Evolutionary conservation across 1,140 invertebrate genomes (phyloP).

Genomic region (Aleiodes sp.): DNA sequence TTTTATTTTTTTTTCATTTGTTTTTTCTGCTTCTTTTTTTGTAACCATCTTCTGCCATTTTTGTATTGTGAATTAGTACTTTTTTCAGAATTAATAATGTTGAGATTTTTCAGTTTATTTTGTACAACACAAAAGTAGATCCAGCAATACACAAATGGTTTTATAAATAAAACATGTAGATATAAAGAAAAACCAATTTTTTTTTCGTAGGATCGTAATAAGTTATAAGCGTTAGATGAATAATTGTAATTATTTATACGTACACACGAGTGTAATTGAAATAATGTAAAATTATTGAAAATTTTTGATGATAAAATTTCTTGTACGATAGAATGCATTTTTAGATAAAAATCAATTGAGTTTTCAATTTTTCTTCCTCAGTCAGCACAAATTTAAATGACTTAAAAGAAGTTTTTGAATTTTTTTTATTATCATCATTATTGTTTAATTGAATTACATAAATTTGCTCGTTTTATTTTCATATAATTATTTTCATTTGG

Average conservation of each 20-base stretch:
- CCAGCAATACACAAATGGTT: constrained; percentile 54
- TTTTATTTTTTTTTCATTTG: no score
- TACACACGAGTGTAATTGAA: constrained; percentile 3
- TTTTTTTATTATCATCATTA: not conserved
- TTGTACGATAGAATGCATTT: constrained; percentile 9
- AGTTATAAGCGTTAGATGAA: constrained; percentile 49
- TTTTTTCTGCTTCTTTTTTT: constrained; percentile 40
- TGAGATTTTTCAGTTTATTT: not conserved
- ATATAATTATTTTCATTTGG: no score
- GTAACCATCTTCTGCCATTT: constrained; percentile 53
- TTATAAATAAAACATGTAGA: constrained; percentile 61
- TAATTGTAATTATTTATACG: constrained; percentile 53
- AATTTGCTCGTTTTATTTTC: no score
- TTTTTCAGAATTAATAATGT: not conserved
- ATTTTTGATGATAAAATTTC: not conserved
- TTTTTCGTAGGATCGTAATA: constrained; percentile 51
- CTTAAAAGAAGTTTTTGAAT: not conserved
- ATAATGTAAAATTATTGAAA: not conserved
- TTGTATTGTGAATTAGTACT: constrained; percentile 49
- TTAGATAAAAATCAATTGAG: not conserved
- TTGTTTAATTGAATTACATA: not conserved
- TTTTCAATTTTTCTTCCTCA: not conserved
- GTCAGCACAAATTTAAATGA: constrained; percentile 9
- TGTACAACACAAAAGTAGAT: constrained; percentile 8
- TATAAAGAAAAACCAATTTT: constrained; percentile 39